These are phyloP conservation scores for Agapornis canus DNA, from an alignment of 2,797 vertebrate species.

Conservation along the genomic window DNA sequence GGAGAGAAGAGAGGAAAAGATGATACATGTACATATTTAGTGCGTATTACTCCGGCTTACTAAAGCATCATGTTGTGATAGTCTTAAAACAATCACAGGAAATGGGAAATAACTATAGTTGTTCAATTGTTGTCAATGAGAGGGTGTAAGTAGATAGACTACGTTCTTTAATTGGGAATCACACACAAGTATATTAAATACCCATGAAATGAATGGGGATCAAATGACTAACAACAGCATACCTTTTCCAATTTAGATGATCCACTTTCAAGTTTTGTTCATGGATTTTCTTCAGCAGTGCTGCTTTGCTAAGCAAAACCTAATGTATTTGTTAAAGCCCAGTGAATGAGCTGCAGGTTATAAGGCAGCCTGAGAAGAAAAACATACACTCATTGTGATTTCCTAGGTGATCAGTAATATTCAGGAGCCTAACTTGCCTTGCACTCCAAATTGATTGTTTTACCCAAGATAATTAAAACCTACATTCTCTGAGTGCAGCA, in stretches of 20 bases:
- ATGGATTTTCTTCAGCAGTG: background rate
- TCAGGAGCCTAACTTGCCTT: constrained; percentile 30
- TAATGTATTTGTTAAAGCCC: constrained; percentile 31
- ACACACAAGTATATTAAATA: background rate
- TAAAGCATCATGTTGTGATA: background rate
- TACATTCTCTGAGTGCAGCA: constrained; percentile 25
- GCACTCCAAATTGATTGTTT: constrained; percentile 47
- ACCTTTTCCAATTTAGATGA: background rate
- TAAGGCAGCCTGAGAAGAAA: constrained; percentile 27
- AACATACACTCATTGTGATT: constrained; percentile 19
- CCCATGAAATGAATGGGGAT: background rate
- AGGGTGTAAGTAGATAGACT: background rate
- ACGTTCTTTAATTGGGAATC: background rate
- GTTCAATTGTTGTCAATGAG: background rate
- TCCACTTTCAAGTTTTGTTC: constrained; percentile 5
- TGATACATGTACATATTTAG: background rate
- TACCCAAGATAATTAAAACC: constrained; percentile 56
- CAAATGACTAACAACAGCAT: background rate
- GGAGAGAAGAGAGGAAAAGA: background rate
- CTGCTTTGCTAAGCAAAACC: constrained; percentile 32
- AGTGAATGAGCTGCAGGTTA: background rate
- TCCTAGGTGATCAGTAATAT: constrained; percentile 57
- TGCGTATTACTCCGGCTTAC: background rate
- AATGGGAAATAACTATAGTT: background rate
- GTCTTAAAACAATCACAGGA: background rate